Percentiles rank a stretch among this genome's conserved stretches.
These are phyloP conservation scores for Itoplectis maculator DNA, from an alignment of 2,888 invertebrate species.

Conservation along the genomic window DNA sequence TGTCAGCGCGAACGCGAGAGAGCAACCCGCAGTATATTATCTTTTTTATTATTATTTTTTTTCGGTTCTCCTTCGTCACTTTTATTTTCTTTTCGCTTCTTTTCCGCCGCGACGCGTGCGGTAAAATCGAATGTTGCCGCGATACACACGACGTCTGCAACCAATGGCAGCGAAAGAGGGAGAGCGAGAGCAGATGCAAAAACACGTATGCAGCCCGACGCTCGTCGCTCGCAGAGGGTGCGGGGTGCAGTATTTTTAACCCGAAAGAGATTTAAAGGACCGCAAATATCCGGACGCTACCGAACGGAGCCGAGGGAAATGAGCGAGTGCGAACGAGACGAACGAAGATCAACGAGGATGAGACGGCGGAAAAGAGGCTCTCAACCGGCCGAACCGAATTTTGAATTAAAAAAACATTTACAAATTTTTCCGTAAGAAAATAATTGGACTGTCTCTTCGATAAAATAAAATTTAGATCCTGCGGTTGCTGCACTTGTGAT, in stretches of 20 bases:
- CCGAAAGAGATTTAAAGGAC: conserved; percentile 70
- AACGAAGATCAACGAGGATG: conserved; percentile 44
- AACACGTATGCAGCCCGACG: not conserved
- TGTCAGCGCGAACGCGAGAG: conserved; percentile 53
- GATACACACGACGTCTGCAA: conserved; percentile 45
- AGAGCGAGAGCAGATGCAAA: not conserved
- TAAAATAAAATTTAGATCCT: no score
- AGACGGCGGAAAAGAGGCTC: conserved; percentile 62
- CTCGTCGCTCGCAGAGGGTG: conserved; percentile 50
- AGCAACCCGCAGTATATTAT: conserved; percentile 43
- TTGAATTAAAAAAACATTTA: not conserved
- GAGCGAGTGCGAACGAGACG: conserved; percentile 50
- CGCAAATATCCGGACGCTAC: conserved; percentile 56
- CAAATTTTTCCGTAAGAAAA: not conserved
- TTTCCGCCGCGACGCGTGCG: conserved; percentile 65
- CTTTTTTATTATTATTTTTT: conserved; percentile 44
- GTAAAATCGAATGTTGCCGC: conserved; percentile 67
- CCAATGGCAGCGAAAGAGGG: conserved; percentile 20
- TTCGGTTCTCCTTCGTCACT: conserved; percentile 33
- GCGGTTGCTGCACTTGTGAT: no score
- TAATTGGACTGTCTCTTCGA: not conserved
- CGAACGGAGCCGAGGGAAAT: conserved; percentile 45
- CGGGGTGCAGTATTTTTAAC: conserved; percentile 78
- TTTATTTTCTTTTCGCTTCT: conserved; percentile 34
- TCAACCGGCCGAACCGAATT: conserved; percentile 8